Conservation (phyloP, 2,113 vertebrate species). For the Amia ocellicauda region DNA sequence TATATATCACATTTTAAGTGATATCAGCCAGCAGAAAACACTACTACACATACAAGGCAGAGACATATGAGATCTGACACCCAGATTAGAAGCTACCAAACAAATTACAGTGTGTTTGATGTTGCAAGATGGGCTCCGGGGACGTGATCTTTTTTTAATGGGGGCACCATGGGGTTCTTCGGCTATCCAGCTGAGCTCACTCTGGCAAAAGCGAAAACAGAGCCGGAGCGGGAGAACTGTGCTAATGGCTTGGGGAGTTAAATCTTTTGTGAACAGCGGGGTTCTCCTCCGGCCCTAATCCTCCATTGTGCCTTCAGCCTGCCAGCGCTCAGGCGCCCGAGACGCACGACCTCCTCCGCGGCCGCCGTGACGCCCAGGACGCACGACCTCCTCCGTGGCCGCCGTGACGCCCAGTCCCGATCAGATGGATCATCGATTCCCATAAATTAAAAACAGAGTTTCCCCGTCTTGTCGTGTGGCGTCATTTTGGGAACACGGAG, state of each 20-base stretch:
- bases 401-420: slow-evolving; percentile 29
- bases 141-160: slow-evolving; percentile 80
- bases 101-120: slow-evolving; percentile 70
- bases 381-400: slow-evolving; percentile 27
- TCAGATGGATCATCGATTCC: slow-evolving; percentile 32
- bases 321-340: slow-evolving; percentile 41
- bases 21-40: slow-evolving; percentile 41
- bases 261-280: slow-evolving; percentile 50
- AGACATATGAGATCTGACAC: slow-evolving; percentile 18
- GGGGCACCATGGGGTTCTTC: slow-evolving; percentile 67
- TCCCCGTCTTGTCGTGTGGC: slow-evolving; percentile 25
- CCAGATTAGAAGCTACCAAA: slow-evolving; percentile 68
- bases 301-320: slow-evolving; percentile 39
- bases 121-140: slow-evolving; percentile 68
- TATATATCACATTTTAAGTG: no score
- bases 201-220: slow-evolving; percentile 73
- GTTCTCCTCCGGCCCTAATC: slow-evolving; percentile 39
- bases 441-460: slow-evolving; percentile 33
- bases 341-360: slow-evolving; percentile 29
- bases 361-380: no score
- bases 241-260: slow-evolving; percentile 66
- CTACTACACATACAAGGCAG: slow-evolving; percentile 22
- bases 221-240: slow-evolving; percentile 63
- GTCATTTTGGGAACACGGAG: not conserved
- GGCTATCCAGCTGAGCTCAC: slow-evolving; percentile 79